These are phyloP conservation scores for Drosophila imparisetae DNA, from an alignment of 2,888 invertebrate species.

Conservation along the genomic window DNA sequence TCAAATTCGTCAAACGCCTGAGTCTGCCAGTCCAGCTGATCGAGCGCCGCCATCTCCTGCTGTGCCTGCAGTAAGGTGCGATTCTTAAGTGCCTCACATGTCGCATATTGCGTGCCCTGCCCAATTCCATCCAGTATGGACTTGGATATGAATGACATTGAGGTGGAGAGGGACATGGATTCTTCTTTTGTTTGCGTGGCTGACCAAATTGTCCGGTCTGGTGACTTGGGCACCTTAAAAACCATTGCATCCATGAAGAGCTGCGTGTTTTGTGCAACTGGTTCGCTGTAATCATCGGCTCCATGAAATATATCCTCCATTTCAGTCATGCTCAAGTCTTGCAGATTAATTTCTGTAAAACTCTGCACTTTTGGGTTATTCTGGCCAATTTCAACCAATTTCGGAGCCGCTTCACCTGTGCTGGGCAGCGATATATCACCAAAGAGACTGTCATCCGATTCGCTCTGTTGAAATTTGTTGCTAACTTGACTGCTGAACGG, in stretches of 20 bases:
- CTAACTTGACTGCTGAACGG: slow-evolving; percentile 26
- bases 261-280: slow-evolving; percentile 80
- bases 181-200: slow-evolving; percentile 29
- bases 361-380: slow-evolving; percentile 4
- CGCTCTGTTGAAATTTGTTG: slow-evolving; percentile 31
- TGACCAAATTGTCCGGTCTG: slow-evolving; percentile 16
- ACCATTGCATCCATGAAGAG: slow-evolving; percentile 81
- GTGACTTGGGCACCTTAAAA: slow-evolving; percentile 69
- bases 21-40: slow-evolving; percentile 79
- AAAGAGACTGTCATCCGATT: slow-evolving; percentile 72
- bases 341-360: slow-evolving; percentile 70
- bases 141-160: slow-evolving; percentile 49
- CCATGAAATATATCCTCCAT: slow-evolving; percentile 64
- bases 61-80: slow-evolving; percentile 40
- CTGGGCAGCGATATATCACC: slow-evolving; percentile 63
- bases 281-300: slow-evolving; percentile 44
- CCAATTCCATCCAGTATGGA: slow-evolving; percentile 56
- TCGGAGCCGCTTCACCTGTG: neutral
- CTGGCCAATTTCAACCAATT: neutral
- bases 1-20: slow-evolving; percentile 76
- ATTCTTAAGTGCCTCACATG: slow-evolving; percentile 71
- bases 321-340: slow-evolving; percentile 54
- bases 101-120: slow-evolving; percentile 82
- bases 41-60: slow-evolving; percentile 62
- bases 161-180: slow-evolving; percentile 40